Evolutionary conservation across 2,113 vertebrate genomes (phyloP).

Genomic region (Ophiodon elongatus): DNA sequence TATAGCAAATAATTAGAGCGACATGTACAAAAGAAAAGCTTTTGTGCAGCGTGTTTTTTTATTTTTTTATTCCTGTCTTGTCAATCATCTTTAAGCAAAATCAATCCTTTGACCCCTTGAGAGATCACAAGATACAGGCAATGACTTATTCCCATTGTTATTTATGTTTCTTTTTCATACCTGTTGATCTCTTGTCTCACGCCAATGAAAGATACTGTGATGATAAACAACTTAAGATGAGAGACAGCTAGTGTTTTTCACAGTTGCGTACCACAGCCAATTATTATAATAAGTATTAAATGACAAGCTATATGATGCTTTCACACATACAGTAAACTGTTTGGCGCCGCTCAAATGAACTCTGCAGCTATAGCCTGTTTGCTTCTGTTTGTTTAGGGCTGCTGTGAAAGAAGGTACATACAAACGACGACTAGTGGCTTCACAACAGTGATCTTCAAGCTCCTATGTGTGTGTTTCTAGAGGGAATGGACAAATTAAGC

Average conservation of each 20-base stretch:
- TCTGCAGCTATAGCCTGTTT: not conserved
- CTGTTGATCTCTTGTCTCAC: not conserved
- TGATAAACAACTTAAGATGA: not conserved
- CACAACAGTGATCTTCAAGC: not conserved
- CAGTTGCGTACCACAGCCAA: not conserved
- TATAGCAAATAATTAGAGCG: not conserved
- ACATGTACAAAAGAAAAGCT: not conserved
- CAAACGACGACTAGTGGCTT: not conserved
- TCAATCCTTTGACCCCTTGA: not conserved
- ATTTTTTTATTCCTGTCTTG: not conserved
- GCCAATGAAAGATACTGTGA: not conserved
- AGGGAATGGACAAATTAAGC: not conserved
- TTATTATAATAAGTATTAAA: constrained; percentile 7
- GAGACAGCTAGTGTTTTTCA: not conserved
- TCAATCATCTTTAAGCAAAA: not conserved
- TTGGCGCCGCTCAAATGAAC: not conserved
- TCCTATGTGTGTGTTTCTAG: not conserved
- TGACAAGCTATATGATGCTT: not conserved
- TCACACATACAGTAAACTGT: not conserved
- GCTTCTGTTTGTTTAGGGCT: not conserved
- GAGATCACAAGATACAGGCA: not conserved
- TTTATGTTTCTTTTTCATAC: not conserved
- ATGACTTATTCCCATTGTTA: not conserved
- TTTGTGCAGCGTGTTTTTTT: not conserved
- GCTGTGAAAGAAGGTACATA: not conserved